These are phyloP conservation scores for Amblyopsis rosae DNA, from an alignment of 2,113 vertebrate genomes.

Conservation along the genomic window DNA sequence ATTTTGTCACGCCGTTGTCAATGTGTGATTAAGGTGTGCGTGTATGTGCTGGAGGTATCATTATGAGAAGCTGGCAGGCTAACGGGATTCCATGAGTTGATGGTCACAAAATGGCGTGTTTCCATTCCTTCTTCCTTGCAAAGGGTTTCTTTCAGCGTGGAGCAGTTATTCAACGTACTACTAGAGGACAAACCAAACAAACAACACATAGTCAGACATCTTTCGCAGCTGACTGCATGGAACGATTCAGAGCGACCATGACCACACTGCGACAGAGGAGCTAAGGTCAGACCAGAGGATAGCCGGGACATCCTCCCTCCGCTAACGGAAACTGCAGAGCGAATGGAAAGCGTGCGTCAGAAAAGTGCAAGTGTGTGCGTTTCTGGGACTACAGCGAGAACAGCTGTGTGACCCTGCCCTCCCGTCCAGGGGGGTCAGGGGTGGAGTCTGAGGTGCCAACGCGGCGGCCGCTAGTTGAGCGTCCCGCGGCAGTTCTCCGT, in stretches of 20 bases:
- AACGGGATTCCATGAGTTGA: neutral
- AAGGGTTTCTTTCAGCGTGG: slow-evolving; percentile 6
- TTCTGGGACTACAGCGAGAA: slow-evolving; percentile 43
- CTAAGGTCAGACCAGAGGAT: slow-evolving; percentile 7
- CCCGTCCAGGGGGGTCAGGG: neutral
- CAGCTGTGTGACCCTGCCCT: neutral
- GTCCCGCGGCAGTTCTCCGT: slow-evolving; percentile 92
- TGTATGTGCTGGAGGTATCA: neutral
- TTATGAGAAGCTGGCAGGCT: slow-evolving; percentile 4
- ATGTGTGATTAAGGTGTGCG: slow-evolving; percentile 37
- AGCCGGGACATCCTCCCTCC: slow-evolving; percentile 15
- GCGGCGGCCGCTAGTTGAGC: slow-evolving; percentile 78
- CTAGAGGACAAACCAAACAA: neutral
- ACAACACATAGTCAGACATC: neutral
- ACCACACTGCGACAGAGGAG: slow-evolving; percentile 37
- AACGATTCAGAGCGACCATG: neutral
- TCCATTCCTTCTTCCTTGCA: slow-evolving; percentile 4
- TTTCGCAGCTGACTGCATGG: slow-evolving; percentile 7
- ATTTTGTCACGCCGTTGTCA: slow-evolving; percentile 45
- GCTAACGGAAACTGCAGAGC: slow-evolving; percentile 17
- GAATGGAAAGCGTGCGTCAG: slow-evolving; percentile 32
- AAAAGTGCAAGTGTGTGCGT: slow-evolving; percentile 66
- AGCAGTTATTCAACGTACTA: neutral
- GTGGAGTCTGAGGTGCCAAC: slow-evolving; percentile 3
- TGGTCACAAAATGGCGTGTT: slow-evolving; percentile 8